Evolutionary conservation across 2,113 vertebrate species (phyloP).

Genomic region (Nothobranchius furzeri): DNA sequence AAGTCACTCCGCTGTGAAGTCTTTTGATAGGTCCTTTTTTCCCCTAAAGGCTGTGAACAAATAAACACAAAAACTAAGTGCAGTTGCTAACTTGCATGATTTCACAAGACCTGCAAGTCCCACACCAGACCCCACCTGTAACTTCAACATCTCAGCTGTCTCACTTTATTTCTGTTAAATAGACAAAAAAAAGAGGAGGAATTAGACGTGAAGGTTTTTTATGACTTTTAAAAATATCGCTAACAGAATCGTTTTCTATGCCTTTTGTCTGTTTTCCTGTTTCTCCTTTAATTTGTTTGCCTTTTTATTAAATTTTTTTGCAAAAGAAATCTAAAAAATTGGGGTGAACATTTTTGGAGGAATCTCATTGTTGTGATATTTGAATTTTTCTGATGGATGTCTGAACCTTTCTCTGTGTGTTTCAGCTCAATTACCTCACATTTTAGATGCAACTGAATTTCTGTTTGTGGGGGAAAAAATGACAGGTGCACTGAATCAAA

Average conservation of each 20-base stretch:
- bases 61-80: conserved; percentile 18
- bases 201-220: neutral
- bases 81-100: conserved; percentile 47
- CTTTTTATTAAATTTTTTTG: neutral
- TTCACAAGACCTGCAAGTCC: conserved; percentile 8
- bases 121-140: neutral
- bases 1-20: conserved; percentile 18
- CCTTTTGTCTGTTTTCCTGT: conserved; percentile 6
- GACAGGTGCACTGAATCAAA: neutral
- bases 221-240: neutral
- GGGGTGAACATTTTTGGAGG: neutral
- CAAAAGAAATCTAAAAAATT: neutral
- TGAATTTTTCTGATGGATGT: conserved; percentile 25
- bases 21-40: conserved; percentile 20
- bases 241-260: neutral
- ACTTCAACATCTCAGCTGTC: conserved; percentile 18
- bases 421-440: conserved; percentile 17
- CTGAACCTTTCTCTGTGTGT: conserved; percentile 12
- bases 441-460: conserved; percentile 7
- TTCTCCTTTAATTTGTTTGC: neutral
- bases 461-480: conserved; percentile 9
- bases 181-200: conserved; percentile 7
- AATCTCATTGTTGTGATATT: conserved; percentile 25
- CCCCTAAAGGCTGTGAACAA: conserved; percentile 8
- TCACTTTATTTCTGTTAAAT: neutral